Evolutionary conservation across 2,797 vertebrate species (phyloP).

Genomic region (Anas flavirostris): DNA sequence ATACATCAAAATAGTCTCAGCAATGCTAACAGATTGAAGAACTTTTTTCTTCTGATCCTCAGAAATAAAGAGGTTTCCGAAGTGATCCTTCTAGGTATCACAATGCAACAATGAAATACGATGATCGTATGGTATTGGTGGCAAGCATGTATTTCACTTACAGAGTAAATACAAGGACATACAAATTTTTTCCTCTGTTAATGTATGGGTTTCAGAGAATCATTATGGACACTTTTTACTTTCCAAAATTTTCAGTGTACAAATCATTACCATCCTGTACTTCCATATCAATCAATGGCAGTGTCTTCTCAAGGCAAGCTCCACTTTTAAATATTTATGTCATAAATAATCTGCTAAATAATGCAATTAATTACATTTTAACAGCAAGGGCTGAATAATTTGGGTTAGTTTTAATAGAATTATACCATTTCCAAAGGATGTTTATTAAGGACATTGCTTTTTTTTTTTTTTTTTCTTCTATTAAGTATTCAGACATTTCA

Average conservation of each 20-base stretch:
- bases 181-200: background rate
- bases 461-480: background rate
- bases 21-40: background rate
- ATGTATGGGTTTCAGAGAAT: background rate
- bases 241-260: background rate
- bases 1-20: background rate
- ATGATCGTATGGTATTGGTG: background rate
- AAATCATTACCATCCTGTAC: background rate
- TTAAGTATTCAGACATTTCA: background rate
- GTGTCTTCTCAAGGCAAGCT: background rate
- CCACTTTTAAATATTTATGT: constrained; percentile 19
- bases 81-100: background rate
- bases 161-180: background rate
- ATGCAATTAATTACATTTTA: constrained; percentile 17
- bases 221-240: background rate
- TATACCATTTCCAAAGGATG: background rate
- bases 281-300: background rate
- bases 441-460: background rate
- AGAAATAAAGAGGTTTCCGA: background rate
- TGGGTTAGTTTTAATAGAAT: constrained; percentile 10
- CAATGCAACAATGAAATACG: background rate
- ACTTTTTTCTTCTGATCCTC: background rate
- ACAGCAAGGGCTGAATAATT: background rate
- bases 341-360: constrained; percentile 29
- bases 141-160: background rate